Conservation (phyloP, 2,113 vertebrate genomes). For the Galbula dea region DNA sequence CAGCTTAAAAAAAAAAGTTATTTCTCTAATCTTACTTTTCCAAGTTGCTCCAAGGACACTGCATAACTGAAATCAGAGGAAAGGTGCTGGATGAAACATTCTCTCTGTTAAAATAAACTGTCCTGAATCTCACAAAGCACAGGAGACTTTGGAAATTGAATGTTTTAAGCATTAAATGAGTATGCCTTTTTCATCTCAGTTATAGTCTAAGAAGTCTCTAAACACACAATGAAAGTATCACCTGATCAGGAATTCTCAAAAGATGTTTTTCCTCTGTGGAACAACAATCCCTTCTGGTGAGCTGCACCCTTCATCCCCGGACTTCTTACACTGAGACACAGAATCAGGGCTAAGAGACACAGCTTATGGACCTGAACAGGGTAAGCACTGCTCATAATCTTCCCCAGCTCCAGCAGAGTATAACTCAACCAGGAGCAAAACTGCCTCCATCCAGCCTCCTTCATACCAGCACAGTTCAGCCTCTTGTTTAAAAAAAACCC, state of each 20-base stretch:
- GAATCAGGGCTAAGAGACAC: not conserved
- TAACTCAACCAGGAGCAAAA: not conserved
- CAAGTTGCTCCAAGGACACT: not conserved
- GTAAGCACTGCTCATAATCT: fast-evolving
- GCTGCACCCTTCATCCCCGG: not conserved
- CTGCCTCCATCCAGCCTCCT: not conserved
- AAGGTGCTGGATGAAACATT: not conserved
- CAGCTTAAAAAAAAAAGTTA: not conserved
- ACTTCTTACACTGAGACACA: not conserved
- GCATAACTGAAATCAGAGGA: not conserved
- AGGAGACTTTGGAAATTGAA: not conserved
- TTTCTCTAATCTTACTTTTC: not conserved
- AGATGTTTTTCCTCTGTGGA: fast-evolving
- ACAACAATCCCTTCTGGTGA: not conserved
- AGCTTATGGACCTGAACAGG: not conserved
- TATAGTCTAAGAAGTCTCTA: not conserved
- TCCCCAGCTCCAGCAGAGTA: not conserved
- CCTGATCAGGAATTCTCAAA: not conserved
- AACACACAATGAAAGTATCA: not conserved
- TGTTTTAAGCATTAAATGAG: not conserved
- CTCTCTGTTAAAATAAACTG: not conserved
- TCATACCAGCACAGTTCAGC: not conserved
- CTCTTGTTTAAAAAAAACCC: no score
- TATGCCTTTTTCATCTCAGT: not conserved
- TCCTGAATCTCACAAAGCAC: not conserved